Percentiles rank a stretch among this genome's conserved stretches.
Conservation (phyloP, 2,113 vertebrate species). For the Jaculus jaculus region DNA sequence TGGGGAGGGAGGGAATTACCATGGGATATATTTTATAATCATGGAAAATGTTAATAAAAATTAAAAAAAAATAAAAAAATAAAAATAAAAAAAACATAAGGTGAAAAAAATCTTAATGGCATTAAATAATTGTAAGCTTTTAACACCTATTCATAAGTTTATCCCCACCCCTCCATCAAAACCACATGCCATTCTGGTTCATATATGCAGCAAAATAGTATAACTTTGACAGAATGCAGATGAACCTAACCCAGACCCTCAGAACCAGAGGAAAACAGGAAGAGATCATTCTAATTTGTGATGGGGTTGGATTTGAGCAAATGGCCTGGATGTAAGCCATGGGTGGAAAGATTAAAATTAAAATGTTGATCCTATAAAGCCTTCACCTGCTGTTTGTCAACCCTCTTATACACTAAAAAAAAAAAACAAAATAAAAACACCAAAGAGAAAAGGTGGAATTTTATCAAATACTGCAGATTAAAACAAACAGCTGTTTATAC, state of each 20-base stretch:
- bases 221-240: constrained; percentile 59
- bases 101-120: constrained; percentile 60
- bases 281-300: constrained; percentile 57
- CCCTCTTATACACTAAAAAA: constrained; percentile 51
- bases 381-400: constrained; percentile 67
- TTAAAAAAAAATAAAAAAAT: too few relatives aligned
- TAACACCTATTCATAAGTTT: constrained; percentile 68
- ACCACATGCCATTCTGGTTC: constrained; percentile 54
- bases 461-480: not conserved
- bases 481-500: not conserved
- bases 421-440: too few relatives aligned
- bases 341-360: constrained; percentile 78
- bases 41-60: too few relatives aligned
- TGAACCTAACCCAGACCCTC: constrained; percentile 69
- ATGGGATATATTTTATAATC: too few relatives aligned
- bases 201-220: constrained; percentile 51
- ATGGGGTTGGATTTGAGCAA: constrained; percentile 57
- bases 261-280: constrained; percentile 62
- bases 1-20: too few relatives aligned
- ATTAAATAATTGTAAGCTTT: constrained; percentile 66
- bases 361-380: constrained; percentile 71
- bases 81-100: too few relatives aligned
- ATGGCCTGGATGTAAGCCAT: constrained; percentile 40
- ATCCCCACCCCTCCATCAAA: constrained; percentile 63
- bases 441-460: not conserved